Evolutionary conservation across 2,888 invertebrate genomes (phyloP).

Genomic region (Drosophila borborema): DNA sequence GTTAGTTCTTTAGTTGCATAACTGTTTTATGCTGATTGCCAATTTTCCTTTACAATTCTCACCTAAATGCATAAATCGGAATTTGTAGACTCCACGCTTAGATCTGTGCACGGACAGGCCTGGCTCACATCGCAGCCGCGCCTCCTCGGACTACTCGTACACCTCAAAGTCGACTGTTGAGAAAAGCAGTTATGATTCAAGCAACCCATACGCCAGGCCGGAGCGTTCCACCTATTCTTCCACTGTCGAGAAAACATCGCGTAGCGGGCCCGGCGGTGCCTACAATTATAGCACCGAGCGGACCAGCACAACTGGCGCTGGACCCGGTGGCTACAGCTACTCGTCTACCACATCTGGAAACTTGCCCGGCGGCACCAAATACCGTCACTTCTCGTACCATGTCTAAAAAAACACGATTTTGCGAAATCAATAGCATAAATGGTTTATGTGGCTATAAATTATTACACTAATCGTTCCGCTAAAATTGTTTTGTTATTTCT

Average conservation of each 20-base stretch:
- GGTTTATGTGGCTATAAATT: conserved; percentile 28
- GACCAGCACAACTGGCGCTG: conserved; percentile 89
- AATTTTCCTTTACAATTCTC: conserved; percentile 61
- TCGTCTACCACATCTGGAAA: conserved; percentile 91
- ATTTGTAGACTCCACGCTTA: conserved; percentile 94
- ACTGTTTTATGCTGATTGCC: conserved; percentile 55
- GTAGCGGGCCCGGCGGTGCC: conserved; percentile 89
- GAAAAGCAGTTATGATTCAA: conserved; percentile 86
- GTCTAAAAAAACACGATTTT: conserved; percentile 87
- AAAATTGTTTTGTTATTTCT: conserved; percentile 36
- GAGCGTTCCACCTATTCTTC: conserved; percentile 89
- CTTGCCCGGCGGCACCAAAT: conserved; percentile 92
- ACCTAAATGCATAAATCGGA: conserved; percentile 76
- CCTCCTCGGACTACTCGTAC: conserved; percentile 94
- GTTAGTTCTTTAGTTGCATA: conserved; percentile 47
- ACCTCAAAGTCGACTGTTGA: conserved; percentile 89
- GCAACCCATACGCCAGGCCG: conserved; percentile 87
- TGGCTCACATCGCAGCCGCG: conserved; percentile 88
- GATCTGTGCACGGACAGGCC: conserved; percentile 93
- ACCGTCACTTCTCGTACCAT: conserved; percentile 95
- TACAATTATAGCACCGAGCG: conserved; percentile 92
- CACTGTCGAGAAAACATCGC: conserved; percentile 89
- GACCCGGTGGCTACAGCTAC: conserved; percentile 94
- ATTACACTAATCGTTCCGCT: conserved; percentile 49
- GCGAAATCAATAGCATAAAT: conserved; percentile 9